phyloP scores from a whole-genome alignment of 2,113 vertebrate species.

The Bufo bufo region DNA sequence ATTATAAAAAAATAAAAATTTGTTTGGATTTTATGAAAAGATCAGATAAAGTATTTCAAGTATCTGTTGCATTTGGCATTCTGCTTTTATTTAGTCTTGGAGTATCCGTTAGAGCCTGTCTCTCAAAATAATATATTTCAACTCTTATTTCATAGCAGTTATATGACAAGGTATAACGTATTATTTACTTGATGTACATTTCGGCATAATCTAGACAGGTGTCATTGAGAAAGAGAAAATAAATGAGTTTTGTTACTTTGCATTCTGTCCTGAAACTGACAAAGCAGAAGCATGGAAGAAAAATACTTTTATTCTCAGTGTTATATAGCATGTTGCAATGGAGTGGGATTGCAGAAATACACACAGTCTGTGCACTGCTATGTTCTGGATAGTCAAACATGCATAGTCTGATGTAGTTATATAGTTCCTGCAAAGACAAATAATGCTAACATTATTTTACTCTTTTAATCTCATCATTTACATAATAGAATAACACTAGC shows the following conservation, averaged over 20 bases:
- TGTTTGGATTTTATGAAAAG: too few species aligned
- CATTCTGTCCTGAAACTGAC: background rate
- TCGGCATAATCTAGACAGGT: constrained; percentile 37
- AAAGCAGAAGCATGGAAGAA: constrained; percentile 14
- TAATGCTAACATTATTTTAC: background rate
- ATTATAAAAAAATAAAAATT: too few species aligned
- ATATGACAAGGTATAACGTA: constrained; percentile 30
- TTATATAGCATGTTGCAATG: constrained; percentile 23
- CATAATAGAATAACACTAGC: background rate
- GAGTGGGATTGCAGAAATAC: constrained; percentile 14
- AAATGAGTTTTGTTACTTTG: constrained; percentile 9
- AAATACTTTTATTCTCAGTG: background rate
- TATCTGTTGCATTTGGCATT: background rate
- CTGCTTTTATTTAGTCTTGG: background rate
- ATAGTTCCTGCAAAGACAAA: background rate
- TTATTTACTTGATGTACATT: constrained; percentile 41
- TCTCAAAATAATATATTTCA: constrained; percentile 21
- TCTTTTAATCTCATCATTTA: background rate
- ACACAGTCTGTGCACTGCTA: background rate
- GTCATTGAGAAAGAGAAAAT: background rate
- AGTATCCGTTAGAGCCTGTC: background rate
- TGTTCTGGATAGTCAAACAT: background rate
- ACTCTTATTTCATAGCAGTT: constrained; percentile 16
- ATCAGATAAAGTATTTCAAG: background rate
- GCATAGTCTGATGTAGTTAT: background rate